These are phyloP conservation scores for Antigone vipio DNA, from an alignment of 2,113 vertebrate genomes.

Conservation along the genomic window DNA sequence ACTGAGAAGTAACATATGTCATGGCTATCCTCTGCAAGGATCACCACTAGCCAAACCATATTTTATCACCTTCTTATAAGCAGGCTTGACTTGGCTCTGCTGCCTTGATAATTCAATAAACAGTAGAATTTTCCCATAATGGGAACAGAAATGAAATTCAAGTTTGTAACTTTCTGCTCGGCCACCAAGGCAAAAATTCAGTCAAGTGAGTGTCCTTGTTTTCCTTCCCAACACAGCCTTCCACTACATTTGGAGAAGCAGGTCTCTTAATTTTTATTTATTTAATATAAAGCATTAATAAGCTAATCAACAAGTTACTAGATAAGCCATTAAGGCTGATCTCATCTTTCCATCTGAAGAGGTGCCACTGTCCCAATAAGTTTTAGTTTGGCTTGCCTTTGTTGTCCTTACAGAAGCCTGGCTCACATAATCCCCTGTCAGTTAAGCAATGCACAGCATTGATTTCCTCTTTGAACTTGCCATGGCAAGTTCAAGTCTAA, in stretches of 20 bases:
- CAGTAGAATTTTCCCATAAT: not conserved
- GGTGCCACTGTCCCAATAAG: not conserved
- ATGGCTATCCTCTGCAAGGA: not conserved
- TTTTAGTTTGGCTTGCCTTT: not conserved
- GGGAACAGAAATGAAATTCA: not conserved
- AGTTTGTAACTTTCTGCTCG: not conserved
- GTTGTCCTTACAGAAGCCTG: not conserved
- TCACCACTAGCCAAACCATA: fast-evolving
- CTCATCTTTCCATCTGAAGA: not conserved
- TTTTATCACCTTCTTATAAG: not conserved
- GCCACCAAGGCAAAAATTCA: not conserved
- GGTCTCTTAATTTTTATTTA: not conserved
- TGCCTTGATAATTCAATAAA: not conserved
- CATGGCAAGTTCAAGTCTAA: not conserved
- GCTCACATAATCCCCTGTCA: not conserved
- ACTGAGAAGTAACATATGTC: not conserved
- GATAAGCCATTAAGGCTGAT: not conserved
- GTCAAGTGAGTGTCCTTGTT: not conserved
- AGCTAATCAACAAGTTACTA: not conserved
- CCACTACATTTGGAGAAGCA: not conserved
- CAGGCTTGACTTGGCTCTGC: not conserved
- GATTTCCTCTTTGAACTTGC: not conserved
- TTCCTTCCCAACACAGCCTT: not conserved
- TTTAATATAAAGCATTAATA: not conserved
- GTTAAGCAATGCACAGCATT: not conserved